phyloP scores from a whole-genome alignment of 2,888 invertebrate species.

The Bimastos eiseni region DNA sequence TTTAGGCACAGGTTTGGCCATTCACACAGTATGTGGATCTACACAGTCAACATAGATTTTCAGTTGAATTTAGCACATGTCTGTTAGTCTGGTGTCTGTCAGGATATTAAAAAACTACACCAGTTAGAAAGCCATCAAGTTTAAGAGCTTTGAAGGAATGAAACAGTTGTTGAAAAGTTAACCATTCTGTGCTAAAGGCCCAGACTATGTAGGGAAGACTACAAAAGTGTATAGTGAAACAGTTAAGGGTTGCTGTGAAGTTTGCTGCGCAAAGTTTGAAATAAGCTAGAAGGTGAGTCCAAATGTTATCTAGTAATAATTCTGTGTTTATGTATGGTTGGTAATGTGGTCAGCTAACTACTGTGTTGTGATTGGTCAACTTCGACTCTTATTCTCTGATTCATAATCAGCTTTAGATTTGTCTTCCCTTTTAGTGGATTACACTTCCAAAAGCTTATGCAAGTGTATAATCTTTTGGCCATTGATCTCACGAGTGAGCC shows the following conservation, averaged over 20 bases:
- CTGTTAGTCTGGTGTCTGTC: not conserved
- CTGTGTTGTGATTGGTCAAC: not conserved
- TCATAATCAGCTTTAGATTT: not conserved
- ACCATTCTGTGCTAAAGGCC: too few relatives aligned
- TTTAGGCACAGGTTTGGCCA: not conserved
- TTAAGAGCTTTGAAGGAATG: not conserved
- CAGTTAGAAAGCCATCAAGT: not conserved
- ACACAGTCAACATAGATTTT: not conserved
- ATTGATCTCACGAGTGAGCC: not conserved
- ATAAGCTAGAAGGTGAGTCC: not conserved
- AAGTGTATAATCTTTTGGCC: not conserved
- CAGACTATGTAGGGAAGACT: not conserved
- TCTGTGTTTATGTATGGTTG: not conserved
- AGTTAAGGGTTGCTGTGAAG: not conserved
- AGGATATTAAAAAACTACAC: not conserved
- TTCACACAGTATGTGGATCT: not conserved
- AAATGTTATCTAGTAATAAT: not conserved
- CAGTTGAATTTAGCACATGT: not conserved
- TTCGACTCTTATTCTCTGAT: not conserved
- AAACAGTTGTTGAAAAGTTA: too few relatives aligned
- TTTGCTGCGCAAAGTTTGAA: not conserved
- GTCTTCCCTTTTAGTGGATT: not conserved
- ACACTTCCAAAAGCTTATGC: not conserved
- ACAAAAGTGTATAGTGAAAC: not conserved
- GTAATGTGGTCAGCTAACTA: not conserved